Evolutionary conservation across 2,888 invertebrate species (phyloP).

Genomic region (Exephanes ischioxanthus): DNA sequence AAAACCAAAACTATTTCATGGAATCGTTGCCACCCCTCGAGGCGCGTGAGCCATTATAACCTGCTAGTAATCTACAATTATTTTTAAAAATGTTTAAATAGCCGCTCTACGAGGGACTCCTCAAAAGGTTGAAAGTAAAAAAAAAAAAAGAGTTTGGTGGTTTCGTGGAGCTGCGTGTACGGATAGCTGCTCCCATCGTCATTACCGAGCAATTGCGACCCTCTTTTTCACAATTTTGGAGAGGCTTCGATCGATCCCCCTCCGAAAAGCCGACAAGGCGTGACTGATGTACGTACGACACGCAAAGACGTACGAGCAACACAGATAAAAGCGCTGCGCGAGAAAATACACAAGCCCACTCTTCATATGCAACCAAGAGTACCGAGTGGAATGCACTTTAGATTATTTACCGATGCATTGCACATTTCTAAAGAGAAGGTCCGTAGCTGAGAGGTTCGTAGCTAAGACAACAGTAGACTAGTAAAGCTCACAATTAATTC

Average conservation of each 20-base stretch:
- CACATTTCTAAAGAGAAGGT: background rate
- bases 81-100: background rate
- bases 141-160: conserved; percentile 9
- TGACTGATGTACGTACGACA: conserved; percentile 30
- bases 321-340: background rate
- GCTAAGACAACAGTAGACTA: background rate
- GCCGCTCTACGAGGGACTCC: background rate
- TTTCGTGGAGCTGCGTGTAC: conserved; percentile 62
- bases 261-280: conserved; percentile 53
- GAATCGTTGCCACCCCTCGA: no score
- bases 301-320: conserved; percentile 4
- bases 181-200: conserved; percentile 74
- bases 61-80: background rate
- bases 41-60: background rate
- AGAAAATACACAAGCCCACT: background rate
- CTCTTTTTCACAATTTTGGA: conserved; percentile 21
- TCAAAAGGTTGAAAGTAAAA: conserved; percentile 12
- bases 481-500: background rate
- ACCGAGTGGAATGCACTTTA: conserved; percentile 14
- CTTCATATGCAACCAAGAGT: conserved; percentile 3
- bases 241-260: conserved; percentile 41
- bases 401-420: conserved; percentile 38
- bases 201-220: conserved; percentile 75
- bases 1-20: no score
- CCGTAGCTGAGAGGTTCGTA: background rate